Percentiles rank a stretch among this genome's conserved stretches.
These are phyloP conservation scores for Emydocephalus ijimae DNA, from an alignment of 2,113 vertebrate species.

Conservation along the genomic window DNA sequence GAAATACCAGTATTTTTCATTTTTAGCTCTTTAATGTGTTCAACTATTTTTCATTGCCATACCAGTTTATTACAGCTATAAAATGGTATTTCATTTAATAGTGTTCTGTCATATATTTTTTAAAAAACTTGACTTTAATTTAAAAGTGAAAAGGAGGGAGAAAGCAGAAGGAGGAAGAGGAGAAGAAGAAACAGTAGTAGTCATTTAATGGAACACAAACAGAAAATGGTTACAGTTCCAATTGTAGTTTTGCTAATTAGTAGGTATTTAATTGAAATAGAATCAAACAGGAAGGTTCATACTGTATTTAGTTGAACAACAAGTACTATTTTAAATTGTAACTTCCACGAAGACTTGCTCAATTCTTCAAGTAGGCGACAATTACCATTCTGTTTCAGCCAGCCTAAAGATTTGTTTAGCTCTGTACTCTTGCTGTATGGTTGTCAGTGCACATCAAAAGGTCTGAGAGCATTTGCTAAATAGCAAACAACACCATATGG, in stretches of 20 bases:
- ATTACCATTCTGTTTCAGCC: not conserved
- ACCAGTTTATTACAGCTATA: not conserved
- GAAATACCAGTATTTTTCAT: not conserved
- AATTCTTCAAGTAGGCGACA: not conserved
- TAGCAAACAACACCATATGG: conserved; percentile 17
- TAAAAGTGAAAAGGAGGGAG: not conserved
- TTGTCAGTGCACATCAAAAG: conserved; percentile 26
- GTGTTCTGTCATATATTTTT: not conserved
- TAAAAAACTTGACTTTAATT: not conserved
- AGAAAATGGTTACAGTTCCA: not conserved
- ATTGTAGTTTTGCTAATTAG: not conserved
- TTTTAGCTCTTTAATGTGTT: not conserved
- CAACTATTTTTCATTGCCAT: not conserved
- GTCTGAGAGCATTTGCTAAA: conserved; percentile 16
- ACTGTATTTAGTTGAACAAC: not conserved
- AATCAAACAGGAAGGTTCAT: not conserved
- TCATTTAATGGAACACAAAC: not conserved
- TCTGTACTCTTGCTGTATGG: not conserved
- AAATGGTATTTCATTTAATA: not conserved
- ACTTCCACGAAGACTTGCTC: not conserved
- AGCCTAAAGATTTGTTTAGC: not conserved
- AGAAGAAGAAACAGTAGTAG: not conserved
- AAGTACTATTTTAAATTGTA: not conserved
- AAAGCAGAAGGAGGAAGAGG: not conserved
- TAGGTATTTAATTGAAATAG: not conserved